Evolutionary conservation across 2,888 invertebrate genomes (phyloP).

Genomic region (Sphecodes monilicornis): DNA sequence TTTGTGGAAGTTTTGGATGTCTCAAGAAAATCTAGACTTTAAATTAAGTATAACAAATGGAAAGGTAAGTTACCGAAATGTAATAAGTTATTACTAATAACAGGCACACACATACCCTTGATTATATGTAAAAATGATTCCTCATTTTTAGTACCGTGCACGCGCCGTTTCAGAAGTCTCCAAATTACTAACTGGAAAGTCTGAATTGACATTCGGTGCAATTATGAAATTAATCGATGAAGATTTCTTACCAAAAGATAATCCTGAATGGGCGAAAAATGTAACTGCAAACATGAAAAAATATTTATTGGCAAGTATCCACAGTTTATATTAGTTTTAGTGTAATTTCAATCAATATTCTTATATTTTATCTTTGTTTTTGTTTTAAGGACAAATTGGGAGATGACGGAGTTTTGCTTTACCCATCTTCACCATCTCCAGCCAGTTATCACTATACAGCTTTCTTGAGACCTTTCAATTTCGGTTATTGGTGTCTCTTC

Average conservation of each 20-base stretch:
- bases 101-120: not conserved
- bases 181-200: constrained; percentile 86
- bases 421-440: constrained; percentile 91
- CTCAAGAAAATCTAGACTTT: constrained; percentile 89
- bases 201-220: constrained; percentile 89
- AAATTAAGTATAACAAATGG: constrained; percentile 88
- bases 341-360: not conserved
- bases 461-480: constrained; percentile 92
- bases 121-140: constrained; percentile 6
- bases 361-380: not conserved
- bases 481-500: constrained; percentile 93
- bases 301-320: constrained; percentile 86
- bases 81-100: not conserved
- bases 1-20: constrained; percentile 92
- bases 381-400: constrained; percentile 88
- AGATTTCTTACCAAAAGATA: constrained; percentile 88
- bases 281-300: constrained; percentile 87
- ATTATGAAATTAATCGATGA: constrained; percentile 89
- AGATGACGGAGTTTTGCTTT: constrained; percentile 92
- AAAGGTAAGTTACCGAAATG: constrained; percentile 76
- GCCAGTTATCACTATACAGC: constrained; percentile 94
- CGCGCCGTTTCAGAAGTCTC: constrained; percentile 80
- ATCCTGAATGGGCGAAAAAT: constrained; percentile 88
- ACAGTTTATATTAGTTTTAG: not conserved
- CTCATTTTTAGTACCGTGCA: constrained; percentile 74